Base-by-base conservation (phyloP, 1,140 invertebrate genomes). In the Cherax quadricarinatus region DNA sequence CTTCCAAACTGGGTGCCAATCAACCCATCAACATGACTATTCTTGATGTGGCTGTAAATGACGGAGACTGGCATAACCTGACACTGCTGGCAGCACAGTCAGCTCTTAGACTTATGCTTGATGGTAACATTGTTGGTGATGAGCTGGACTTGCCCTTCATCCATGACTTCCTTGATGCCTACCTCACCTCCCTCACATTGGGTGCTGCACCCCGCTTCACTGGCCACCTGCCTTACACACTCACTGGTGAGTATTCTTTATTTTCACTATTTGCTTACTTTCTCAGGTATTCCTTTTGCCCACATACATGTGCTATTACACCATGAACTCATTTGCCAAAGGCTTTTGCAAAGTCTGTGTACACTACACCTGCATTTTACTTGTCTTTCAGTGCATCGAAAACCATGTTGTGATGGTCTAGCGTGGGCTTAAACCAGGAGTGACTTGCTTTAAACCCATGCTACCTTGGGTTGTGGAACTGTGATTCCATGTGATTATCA, bases 121-220 rank as follows among this genome's bases (percentile, higher is more conserved):
- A 98, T 94, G 96, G 95, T 41, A 94, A 95, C n/a, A 95, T 96
- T 88, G 96, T 97, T 1, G 98, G 97, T 0, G 98, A 98, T 94
- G 98, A 98, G 94, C 95, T 98, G 4, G 98, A 98, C 94, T 96
- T 97, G 3, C 97, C 96, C 18, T 97, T 97, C 16, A 97, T 98
- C 1, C 98, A 99, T 94, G 98, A 99, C 94, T 98, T 98, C 94
- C 95, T 98, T 12, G 98, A 98, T 95, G 98, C 98, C 3, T 98
- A 98, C 94, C 95, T 99, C 12, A 97, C 97, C 0, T 96, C 96
- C 6, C 94, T 99, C 3, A 97, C 96, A 0, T 94, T 98, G 79
- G 98, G 98, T 49, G 98, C 97, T 24, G 96, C 96, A 0, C 86
- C 92, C 60, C 82, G 91, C 78, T 93, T 92, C 53, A 82, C 86